Conservation (phyloP, 2,888 invertebrate genomes). For the Plebejus melissa region DNA sequence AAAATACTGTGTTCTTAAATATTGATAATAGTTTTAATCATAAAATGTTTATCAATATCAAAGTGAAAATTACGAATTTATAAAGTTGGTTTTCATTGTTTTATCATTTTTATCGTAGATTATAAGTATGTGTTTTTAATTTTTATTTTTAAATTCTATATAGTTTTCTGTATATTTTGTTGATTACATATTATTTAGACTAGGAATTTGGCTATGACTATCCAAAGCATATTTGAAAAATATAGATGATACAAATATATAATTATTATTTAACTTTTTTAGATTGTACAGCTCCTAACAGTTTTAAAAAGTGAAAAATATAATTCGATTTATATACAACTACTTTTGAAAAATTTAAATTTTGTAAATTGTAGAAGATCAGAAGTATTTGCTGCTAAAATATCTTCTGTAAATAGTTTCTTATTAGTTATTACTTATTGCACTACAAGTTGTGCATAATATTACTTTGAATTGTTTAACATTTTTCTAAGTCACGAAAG, state of each 20-base stretch:
- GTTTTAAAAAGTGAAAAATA: too few species aligned
- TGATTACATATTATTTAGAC: conserved; percentile 64
- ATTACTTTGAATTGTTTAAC: not conserved
- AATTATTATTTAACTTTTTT: not conserved
- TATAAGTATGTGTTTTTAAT: not conserved
- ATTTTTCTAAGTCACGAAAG: conserved; percentile 14
- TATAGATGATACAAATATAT: conserved; percentile 32
- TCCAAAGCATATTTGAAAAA: conserved; percentile 54
- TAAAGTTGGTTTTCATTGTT: not conserved
- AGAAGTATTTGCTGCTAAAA: not conserved
- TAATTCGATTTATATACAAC: not conserved
- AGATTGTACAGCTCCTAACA: too few species aligned
- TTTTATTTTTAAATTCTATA: conserved; percentile 4
- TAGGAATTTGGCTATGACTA: conserved; percentile 64
- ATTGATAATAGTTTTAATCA: not conserved
- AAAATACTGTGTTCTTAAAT: not conserved
- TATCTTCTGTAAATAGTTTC: conserved; percentile 5
- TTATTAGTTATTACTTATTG: too few species aligned
- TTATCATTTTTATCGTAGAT: not conserved
- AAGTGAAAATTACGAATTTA: conserved; percentile 13
- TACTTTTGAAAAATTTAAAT: not conserved
- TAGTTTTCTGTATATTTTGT: conserved; percentile 50
- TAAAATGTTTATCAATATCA: conserved; percentile 30
- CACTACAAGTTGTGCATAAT: not conserved
- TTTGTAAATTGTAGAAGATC: not conserved